A percentile compares a stretch with the other conserved stretches of the same genome.
These are phyloP conservation scores for Drosophila santomea DNA, from an alignment of 1,140 invertebrate species.

Conservation along the genomic window DNA sequence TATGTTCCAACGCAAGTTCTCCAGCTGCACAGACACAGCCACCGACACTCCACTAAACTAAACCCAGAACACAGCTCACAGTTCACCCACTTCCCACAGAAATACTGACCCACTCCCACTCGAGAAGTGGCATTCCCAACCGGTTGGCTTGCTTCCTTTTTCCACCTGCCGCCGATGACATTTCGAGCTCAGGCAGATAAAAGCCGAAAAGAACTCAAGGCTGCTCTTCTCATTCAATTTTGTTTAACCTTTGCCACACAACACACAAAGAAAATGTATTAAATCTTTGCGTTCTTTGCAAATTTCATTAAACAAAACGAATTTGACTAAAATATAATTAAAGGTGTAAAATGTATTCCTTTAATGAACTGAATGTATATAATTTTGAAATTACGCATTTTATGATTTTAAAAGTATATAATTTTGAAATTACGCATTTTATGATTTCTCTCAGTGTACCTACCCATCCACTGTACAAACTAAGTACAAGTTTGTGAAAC, in stretches of 20 bases:
- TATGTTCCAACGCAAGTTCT: conserved; percentile 26
- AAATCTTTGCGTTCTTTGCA: not conserved
- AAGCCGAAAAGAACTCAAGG: conserved; percentile 40
- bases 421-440: too few relatives aligned
- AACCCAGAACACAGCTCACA: conserved; percentile 10
- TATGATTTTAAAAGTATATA: too few relatives aligned
- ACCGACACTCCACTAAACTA: not conserved
- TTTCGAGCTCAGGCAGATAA: conserved; percentile 40
- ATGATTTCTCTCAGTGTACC: conserved; percentile 2
- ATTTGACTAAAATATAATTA: too few relatives aligned
- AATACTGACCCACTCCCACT: conserved; percentile 25
- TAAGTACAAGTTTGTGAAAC: conserved; percentile 18
- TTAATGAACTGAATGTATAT: too few relatives aligned
- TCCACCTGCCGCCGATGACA: conserved; percentile 40
- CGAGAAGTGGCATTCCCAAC: conserved; percentile 33
- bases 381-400: too few relatives aligned
- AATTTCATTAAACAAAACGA: not conserved
- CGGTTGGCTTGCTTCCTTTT: conserved; percentile 39
- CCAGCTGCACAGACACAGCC: conserved; percentile 7
- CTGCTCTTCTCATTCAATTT: conserved; percentile 33
- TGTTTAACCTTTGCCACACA: conserved; percentile 34
- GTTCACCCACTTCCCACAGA: conserved; percentile 34
- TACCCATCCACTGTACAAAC: conserved; percentile 13
- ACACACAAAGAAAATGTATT: not conserved
- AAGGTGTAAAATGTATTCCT: too few relatives aligned